Conservation (phyloP, 2,113 vertebrate species). For the Neodon shergylaensis region DNA sequence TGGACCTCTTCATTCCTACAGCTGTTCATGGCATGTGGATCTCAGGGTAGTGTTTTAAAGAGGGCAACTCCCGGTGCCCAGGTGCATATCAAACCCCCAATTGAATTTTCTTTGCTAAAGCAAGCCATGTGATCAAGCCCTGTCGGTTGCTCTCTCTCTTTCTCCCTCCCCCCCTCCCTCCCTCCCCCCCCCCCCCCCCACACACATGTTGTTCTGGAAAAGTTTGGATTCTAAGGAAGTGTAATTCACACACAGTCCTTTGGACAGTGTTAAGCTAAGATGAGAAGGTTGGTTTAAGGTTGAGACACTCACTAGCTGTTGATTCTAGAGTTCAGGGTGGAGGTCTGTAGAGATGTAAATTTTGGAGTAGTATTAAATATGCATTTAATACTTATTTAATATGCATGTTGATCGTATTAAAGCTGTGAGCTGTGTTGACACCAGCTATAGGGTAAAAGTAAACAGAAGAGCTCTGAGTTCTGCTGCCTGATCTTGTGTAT, state of each 20-base stretch:
- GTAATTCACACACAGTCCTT: neutral
- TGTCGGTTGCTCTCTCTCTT: neutral
- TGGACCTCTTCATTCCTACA: neutral
- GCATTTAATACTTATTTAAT: too few relatives aligned
- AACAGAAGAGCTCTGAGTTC: neutral
- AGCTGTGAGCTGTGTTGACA: neutral
- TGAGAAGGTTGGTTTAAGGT: neutral
- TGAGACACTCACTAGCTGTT: neutral
- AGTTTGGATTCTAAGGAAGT: neutral
- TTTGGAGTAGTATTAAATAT: neutral
- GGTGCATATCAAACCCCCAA: neutral
- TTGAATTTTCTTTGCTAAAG: neutral
- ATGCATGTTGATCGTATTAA: neutral
- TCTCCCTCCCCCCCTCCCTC: too few relatives aligned
- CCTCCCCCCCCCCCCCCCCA: rapidly evolving
- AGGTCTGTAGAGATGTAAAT: neutral
- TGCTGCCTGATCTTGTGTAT: neutral
- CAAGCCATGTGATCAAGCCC: neutral
- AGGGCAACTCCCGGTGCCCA: neutral
- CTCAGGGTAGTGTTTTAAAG: neutral
- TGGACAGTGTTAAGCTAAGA: neutral
- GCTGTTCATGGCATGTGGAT: neutral
- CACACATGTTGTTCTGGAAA: neutral
- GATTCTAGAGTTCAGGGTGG: neutral
- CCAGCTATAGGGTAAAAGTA: neutral